A percentile compares a stretch with the other conserved stretches of the same genome.
These are phyloP conservation scores for Helicolenus hilgendorfi DNA, from an alignment of 2,797 vertebrate genomes.

Conservation along the genomic window DNA sequence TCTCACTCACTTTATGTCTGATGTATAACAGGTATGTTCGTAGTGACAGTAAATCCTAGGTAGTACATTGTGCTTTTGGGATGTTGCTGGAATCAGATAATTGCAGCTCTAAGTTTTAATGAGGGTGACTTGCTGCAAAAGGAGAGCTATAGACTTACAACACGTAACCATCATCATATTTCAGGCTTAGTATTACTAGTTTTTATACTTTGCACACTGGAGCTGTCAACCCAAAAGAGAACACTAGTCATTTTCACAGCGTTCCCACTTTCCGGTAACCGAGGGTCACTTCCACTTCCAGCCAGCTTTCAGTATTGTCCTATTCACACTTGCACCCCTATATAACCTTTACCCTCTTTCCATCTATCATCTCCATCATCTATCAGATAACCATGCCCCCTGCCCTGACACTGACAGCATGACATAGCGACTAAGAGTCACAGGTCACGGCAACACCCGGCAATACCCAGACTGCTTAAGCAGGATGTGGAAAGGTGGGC, in stretches of 20 bases:
- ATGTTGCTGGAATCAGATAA: background rate
- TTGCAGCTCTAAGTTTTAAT: background rate
- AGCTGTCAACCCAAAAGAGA: slow-evolving; percentile 2
- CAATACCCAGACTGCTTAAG: slow-evolving; percentile 15
- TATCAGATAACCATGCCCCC: background rate
- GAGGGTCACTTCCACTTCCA: background rate
- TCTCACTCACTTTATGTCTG: background rate
- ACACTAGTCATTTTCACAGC: background rate
- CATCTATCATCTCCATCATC: slow-evolving; percentile 17
- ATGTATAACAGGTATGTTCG: background rate
- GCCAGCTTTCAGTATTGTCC: slow-evolving; percentile 12
- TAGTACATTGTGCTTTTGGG: background rate
- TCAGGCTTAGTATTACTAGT: background rate
- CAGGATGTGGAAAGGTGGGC: slow-evolving; percentile 13
- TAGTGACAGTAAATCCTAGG: background rate
- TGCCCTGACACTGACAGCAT: slow-evolving; percentile 15
- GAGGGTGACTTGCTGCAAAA: background rate
- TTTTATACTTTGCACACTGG: background rate
- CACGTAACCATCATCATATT: background rate
- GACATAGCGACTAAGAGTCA: background rate
- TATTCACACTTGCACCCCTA: background rate
- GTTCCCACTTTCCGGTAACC: background rate
- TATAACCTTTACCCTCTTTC: slow-evolving; percentile 6
- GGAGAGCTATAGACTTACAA: background rate
- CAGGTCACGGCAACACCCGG: slow-evolving; percentile 4